A percentile compares a stretch with the other conserved stretches of the same genome.
These are phyloP conservation scores for Thymelicus acteon DNA, from an alignment of 2,888 invertebrate genomes.

Conservation along the genomic window DNA sequence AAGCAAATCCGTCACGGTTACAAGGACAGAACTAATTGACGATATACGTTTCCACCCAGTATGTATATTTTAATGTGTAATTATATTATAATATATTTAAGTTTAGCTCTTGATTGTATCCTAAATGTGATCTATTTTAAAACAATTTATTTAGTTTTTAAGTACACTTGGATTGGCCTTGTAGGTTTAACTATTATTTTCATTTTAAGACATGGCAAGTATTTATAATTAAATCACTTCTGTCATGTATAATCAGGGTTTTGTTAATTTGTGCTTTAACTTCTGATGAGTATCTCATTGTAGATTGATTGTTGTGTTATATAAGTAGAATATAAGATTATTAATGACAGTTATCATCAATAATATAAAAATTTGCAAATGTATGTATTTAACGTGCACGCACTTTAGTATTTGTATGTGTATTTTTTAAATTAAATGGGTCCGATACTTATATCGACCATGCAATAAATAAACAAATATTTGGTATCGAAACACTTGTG, in stretches of 20 bases:
- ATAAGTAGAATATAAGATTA: conserved; percentile 14
- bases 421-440: background rate
- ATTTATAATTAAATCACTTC: conserved; percentile 21
- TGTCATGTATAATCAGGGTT: conserved; percentile 14
- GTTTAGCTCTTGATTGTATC: conserved; percentile 18
- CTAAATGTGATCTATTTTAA: conserved; percentile 40
- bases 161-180: conserved; percentile 31
- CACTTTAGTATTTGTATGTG: conserved; percentile 8
- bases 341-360: conserved; percentile 1
- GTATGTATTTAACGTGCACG: conserved; percentile 10
- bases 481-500: conserved; percentile 10
- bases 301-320: conserved; percentile 6
- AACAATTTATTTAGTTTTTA: conserved; percentile 35
- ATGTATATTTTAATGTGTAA: background rate
- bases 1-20: too few relatives aligned
- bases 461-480: background rate
- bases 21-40: too few relatives aligned
- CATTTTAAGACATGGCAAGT: conserved; percentile 5
- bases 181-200: conserved; percentile 37
- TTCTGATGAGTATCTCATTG: conserved; percentile 2
- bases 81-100: conserved; percentile 7
- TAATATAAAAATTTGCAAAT: conserved; percentile 12
- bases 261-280: conserved; percentile 17
- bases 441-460: too few relatives aligned
- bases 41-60: background rate